Base-by-base conservation (phyloP, 1,140 invertebrate species). In the Augochlora pura region DNA sequence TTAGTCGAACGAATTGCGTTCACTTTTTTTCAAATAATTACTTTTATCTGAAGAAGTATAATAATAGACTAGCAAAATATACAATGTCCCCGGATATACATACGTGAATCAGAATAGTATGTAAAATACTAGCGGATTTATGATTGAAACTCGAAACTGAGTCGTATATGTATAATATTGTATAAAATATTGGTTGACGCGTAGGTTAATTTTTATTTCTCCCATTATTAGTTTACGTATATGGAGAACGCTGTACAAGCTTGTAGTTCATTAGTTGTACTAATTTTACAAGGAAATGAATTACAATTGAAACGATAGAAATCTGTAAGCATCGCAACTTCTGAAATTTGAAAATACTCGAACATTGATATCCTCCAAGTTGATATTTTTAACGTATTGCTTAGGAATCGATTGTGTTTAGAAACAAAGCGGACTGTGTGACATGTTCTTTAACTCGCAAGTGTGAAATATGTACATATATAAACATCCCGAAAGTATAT, bases 61-160 rank as follows among this genome's bases (percentile, higher is more conserved):
- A 6, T 67, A 59, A 21, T 0, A n/a, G 3, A 25, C 8, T 63
- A 7, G 42, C 1, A 46, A 32, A 18, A 4, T 42, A 42, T 2
- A 16, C 39, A 39, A 23, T 74, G 27, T 39, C 27, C 42, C 71
- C 52, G 25, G 59, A 57, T n/a, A 23, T 75, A 42, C 4, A 23
- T 75, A 42, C 4, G 39, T 46, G n/a, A n/a, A 64, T 38, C 5
- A 39, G 25, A 73, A 64, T 54, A 54, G 23, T 54, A n/a, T 54
- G 14, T 27, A 42, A 21, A 57, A 39, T 39, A 27, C 25, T 57
- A 39, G 32, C 42, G 66, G 8, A 57, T 27, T 12, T 25, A 10
- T 57, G 4, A 16, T 39, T 42, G 21, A 42, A 7, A 27, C 5
- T 6, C 8, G 23, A 42, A 25, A 52, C 23, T 18, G 23, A 18